These are phyloP conservation scores for Acleris emargana DNA, from an alignment of 2,888 invertebrate species.

Conservation along the genomic window DNA sequence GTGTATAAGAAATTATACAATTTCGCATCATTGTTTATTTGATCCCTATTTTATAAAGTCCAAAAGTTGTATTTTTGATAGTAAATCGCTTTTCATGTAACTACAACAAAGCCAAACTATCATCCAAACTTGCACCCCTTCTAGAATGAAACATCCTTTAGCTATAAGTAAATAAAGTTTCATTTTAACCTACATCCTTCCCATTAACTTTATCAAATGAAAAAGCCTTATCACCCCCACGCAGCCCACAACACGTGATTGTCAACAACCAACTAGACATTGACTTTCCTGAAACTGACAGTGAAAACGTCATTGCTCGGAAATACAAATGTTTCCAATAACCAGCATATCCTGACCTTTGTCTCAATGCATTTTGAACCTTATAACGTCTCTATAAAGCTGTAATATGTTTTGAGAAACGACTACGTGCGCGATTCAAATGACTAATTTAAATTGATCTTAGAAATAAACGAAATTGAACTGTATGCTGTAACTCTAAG, in stretches of 20 bases:
- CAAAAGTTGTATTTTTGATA: too few relatives aligned
- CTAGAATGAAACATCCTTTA: too few relatives aligned
- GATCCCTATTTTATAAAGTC: too few relatives aligned
- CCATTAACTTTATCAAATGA: too few relatives aligned
- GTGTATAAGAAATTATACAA: too few relatives aligned
- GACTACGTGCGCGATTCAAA: not conserved
- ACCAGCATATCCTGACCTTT: not conserved
- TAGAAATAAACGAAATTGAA: not conserved
- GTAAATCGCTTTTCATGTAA: too few relatives aligned
- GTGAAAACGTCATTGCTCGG: constrained; percentile 6
- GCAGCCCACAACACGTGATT: constrained; percentile 11
- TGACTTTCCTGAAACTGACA: constrained; percentile 19
- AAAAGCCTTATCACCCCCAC: not conserved
- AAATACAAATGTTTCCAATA: constrained; percentile 1
- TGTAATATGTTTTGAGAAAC: not conserved
- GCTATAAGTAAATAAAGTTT: too few relatives aligned
- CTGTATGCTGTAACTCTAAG: not conserved
- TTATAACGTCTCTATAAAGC: not conserved
- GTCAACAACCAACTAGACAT: constrained; percentile 8
- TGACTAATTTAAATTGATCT: not conserved
- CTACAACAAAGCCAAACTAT: too few relatives aligned
- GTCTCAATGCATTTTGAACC: not conserved
- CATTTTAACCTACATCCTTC: too few relatives aligned
- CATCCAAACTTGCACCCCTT: too few relatives aligned
- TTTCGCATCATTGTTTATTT: too few relatives aligned